Evolutionary conservation across 2,113 vertebrate species (phyloP).

Genomic region (Semnornis frantzii): DNA sequence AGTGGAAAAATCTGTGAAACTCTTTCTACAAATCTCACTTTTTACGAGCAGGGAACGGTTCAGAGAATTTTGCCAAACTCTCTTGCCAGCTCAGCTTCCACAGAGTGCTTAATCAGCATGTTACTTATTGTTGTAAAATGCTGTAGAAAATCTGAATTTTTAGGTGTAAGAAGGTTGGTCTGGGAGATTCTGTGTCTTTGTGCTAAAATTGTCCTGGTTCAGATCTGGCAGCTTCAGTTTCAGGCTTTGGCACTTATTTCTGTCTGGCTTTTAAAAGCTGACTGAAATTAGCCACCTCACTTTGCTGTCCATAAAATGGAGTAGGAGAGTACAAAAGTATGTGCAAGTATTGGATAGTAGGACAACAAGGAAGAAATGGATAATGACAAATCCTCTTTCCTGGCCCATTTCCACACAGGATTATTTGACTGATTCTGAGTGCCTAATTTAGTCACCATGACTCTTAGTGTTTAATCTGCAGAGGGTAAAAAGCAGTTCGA

Average conservation of each 20-base stretch:
- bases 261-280: constrained; percentile 32
- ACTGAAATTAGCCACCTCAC: neutral
- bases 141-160: neutral
- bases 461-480: constrained; percentile 22
- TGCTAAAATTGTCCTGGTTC: constrained; percentile 42
- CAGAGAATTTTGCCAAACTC: neutral
- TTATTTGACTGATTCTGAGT: constrained; percentile 20
- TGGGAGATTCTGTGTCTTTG: neutral
- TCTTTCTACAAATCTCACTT: neutral
- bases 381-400: constrained; percentile 51
- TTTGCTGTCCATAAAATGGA: neutral
- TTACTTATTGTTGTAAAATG: constrained; percentile 37
- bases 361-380: neutral
- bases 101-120: neutral
- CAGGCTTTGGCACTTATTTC: constrained; percentile 25
- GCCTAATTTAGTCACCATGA: constrained; percentile 14
- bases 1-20: neutral
- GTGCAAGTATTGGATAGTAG: neutral
- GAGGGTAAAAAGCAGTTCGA: constrained; percentile 12
- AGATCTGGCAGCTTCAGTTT: neutral
- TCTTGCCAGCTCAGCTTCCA: neutral
- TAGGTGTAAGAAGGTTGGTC: neutral
- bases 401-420: constrained; percentile 44
- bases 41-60: neutral
- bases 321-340: neutral